These are phyloP conservation scores for Nezara viridula DNA, from an alignment of 2,888 invertebrate species.

Conservation along the genomic window DNA sequence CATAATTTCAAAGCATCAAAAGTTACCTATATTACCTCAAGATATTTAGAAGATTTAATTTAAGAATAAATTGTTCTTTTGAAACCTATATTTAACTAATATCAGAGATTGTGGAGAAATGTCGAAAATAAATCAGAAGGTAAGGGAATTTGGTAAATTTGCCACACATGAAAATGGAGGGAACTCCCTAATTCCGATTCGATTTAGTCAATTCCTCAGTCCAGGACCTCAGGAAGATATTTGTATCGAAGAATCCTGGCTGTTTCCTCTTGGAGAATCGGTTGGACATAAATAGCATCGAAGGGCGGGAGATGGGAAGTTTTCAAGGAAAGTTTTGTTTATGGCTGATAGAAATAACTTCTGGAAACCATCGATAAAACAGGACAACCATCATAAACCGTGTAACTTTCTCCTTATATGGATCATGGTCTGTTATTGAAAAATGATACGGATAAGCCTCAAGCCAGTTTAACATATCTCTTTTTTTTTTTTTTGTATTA, in stretches of 20 bases:
- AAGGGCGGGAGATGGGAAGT: not conserved
- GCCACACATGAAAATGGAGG: not conserved
- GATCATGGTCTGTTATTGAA: not conserved
- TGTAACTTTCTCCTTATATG: not conserved
- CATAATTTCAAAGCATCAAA: too few species aligned
- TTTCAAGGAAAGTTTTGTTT: slow-evolving; percentile 3
- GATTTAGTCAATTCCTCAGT: not conserved
- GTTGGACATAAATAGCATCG: not conserved
- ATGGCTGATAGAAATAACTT: slow-evolving; percentile 23
- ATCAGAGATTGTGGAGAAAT: too few species aligned
- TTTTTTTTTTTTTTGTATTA: too few species aligned
- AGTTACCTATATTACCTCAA: too few species aligned
- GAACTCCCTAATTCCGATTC: not conserved
- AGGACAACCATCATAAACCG: not conserved
- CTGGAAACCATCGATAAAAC: not conserved
- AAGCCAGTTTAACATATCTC: not conserved
- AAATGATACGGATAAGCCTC: not conserved
- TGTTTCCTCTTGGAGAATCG: not conserved
- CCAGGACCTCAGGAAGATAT: not conserved
- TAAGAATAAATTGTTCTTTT: too few species aligned
- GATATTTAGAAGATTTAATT: too few species aligned
- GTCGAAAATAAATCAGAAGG: not conserved
- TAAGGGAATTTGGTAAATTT: not conserved
- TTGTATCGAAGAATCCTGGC: not conserved
- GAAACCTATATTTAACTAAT: too few species aligned